These are phyloP conservation scores for Morone saxatilis DNA, from an alignment of 2,113 vertebrate species.

Conservation along the genomic window DNA sequence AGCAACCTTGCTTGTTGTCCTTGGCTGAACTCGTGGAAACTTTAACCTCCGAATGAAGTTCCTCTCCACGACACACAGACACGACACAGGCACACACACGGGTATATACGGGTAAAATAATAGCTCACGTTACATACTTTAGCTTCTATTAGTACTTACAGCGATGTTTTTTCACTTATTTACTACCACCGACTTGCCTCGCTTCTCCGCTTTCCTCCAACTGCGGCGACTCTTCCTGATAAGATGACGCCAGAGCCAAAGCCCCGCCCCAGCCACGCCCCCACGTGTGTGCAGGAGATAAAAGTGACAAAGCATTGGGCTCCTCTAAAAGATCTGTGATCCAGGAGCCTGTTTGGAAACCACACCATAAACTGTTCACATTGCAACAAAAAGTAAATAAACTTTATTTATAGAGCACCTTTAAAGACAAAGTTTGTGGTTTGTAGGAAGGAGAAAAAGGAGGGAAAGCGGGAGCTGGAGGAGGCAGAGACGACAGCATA, in stretches of 20 bases:
- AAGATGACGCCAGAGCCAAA: slow-evolving; percentile 56
- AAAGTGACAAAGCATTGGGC: background rate
- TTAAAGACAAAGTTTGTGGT: background rate
- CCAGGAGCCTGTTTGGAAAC: too few species aligned
- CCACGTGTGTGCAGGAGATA: slow-evolving; percentile 60
- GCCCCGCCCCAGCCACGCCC: slow-evolving; percentile 66
- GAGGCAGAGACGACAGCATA: too few species aligned
- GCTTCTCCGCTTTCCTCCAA: background rate
- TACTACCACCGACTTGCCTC: background rate
- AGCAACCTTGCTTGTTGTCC: slow-evolving; percentile 41
- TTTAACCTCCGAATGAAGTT: slow-evolving; percentile 30
- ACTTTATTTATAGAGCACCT: background rate
- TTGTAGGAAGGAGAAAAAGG: background rate
- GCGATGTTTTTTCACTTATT: background rate
- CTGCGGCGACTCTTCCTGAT: slow-evolving; percentile 59
- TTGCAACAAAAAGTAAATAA: too few species aligned
- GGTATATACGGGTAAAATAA: background rate
- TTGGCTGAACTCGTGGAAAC: slow-evolving; percentile 64
- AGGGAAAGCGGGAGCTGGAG: too few species aligned
- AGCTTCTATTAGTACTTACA: rapidly evolving
- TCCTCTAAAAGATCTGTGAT: background rate
- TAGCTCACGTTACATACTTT: rapidly evolving
- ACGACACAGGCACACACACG: rapidly evolving
- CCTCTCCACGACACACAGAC: background rate
- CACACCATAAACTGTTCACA: background rate